A percentile compares a stretch with the other conserved stretches of the same genome.
Conservation (phyloP, 2,797 vertebrate species). For the Gadopsis marmoratus region DNA sequence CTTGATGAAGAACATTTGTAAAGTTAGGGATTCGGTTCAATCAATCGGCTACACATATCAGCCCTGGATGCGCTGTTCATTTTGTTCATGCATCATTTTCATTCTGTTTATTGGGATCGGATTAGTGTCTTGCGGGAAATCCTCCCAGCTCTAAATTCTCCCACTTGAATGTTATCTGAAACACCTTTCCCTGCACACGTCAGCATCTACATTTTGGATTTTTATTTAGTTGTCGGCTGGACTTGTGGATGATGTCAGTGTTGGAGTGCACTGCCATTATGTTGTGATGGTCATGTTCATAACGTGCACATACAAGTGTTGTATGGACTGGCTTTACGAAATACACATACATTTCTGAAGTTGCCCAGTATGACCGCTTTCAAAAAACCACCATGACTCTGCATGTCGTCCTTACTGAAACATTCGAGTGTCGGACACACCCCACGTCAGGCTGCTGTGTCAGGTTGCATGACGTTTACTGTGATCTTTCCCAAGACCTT, state of each 20-base stretch:
- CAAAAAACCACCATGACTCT: constrained; percentile 10
- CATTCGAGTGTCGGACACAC: neutral
- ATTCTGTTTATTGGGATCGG: neutral
- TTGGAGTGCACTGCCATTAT: neutral
- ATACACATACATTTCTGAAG: neutral
- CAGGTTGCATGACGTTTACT: constrained; percentile 57
- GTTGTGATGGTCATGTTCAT: neutral
- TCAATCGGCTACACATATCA: neutral
- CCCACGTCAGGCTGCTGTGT: neutral
- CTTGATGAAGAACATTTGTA: neutral
- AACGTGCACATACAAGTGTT: neutral
- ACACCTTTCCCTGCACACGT: neutral
- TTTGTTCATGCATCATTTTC: neutral
- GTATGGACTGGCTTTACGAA: neutral
- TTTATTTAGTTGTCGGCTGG: neutral
- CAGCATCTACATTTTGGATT: neutral
- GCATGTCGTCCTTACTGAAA: constrained; percentile 9
- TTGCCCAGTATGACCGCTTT: neutral
- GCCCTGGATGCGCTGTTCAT: neutral
- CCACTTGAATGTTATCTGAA: neutral
- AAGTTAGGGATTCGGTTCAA: neutral
- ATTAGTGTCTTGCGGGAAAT: neutral
- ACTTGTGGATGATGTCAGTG: constrained; percentile 3
- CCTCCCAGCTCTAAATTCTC: neutral
- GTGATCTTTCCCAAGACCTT: constrained; percentile 63